Evolutionary conservation across 2,888 invertebrate species (phyloP).

Genomic region (Ichneumoninae sp.): DNA sequence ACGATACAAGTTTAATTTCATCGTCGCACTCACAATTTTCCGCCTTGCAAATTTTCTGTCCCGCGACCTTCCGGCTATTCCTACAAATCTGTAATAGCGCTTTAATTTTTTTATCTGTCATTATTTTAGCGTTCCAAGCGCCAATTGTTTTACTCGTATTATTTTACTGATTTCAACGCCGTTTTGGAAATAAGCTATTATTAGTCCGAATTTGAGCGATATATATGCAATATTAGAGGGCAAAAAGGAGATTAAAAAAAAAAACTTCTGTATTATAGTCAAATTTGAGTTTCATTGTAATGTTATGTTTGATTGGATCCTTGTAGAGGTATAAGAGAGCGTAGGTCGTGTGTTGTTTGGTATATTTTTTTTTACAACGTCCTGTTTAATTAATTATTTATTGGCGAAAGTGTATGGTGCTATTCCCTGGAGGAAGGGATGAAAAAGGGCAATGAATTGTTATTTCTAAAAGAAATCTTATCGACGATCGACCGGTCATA

Average conservation of each 20-base stretch:
- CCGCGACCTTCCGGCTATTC: slow-evolving; percentile 17
- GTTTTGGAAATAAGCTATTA: slow-evolving; percentile 41
- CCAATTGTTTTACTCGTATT: slow-evolving; percentile 38
- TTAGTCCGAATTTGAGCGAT: slow-evolving; percentile 22
- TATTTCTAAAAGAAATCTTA: slow-evolving; percentile 34
- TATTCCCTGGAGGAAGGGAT: slow-evolving; percentile 9
- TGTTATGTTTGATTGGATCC: slow-evolving; percentile 34
- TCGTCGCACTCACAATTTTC: neutral
- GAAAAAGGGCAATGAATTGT: slow-evolving; percentile 16
- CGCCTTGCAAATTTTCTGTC: neutral
- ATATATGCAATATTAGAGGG: slow-evolving; percentile 30
- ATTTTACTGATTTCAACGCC: slow-evolving; percentile 37
- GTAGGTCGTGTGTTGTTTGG: slow-evolving; percentile 14
- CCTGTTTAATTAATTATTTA: slow-evolving; percentile 13
- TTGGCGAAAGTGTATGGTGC: slow-evolving; percentile 19
- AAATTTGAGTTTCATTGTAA: slow-evolving; percentile 21
- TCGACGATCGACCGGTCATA: slow-evolving; percentile 10
- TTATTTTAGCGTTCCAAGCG: slow-evolving; percentile 1
- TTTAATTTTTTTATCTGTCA: neutral
- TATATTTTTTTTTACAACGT: neutral
- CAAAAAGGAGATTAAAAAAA: neutral
- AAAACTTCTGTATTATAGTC: slow-evolving; percentile 12
- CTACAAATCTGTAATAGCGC: neutral
- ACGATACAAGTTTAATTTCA: neutral
- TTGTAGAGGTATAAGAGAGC: neutral